Evolutionary conservation across 2,113 vertebrate species (phyloP), one percentile per base, ranked within the genome.

Genomic region (Colossoma macropomum): DNA sequence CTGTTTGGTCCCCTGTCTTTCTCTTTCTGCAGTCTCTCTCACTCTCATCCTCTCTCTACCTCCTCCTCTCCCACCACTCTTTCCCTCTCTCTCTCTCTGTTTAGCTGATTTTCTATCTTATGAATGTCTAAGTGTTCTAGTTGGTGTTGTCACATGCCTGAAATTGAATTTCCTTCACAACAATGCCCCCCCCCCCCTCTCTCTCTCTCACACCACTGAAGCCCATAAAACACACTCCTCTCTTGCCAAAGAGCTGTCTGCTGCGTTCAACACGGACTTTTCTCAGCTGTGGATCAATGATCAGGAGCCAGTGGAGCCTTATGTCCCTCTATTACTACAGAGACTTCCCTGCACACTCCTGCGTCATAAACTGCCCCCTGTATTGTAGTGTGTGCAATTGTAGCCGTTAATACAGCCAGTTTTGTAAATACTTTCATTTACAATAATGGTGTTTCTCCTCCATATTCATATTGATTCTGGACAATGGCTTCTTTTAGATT

Each of bases 91-190:
- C 56, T 8, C 56, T 59, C 56, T 28, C 25, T 41, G 45, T 76
- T 25, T 48, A 3, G 5, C 30, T 75, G 30, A n/a, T 25, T 69
- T 81, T 81, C 84, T 87, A 75, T 81, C 85, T 84, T 28, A 75
- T 79, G 27, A 13, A 34, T 75, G 13, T 75, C 52, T 59, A 15
- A n/a, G 6, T 32, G 17, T n/a, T 13, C 56, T 59, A 59, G 56
- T 59, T 59, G 56, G 21, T 59, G 56, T 59, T 59, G 56, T 59
- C 56, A n/a, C 56, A 59, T 10, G 56, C 21, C 56, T n/a, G 56
- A 59, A 59, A 59, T 59, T 59, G 23, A 59, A 59, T 59, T 59
- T 59, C 56, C 56, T 59, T 59, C 13, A 59, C 23, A 59, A 3
- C 2, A 21, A n/a, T n/a, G 50, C 5, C 54, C 6, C 21, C 32